Base-by-base conservation (phyloP, 1,140 invertebrate species). In the Plodia interpunctella region DNA sequence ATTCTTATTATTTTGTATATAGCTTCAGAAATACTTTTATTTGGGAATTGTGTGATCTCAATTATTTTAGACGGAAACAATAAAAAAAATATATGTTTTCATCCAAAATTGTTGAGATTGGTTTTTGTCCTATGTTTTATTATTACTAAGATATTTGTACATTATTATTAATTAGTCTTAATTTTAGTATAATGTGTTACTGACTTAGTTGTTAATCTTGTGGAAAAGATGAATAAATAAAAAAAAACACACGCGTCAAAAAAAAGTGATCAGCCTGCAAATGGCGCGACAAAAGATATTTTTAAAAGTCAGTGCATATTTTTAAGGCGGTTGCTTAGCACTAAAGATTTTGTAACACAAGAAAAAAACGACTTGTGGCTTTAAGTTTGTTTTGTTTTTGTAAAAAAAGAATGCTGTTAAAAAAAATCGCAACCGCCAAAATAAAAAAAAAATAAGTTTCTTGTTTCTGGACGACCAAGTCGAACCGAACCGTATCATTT, bases 351-450 rank as follows among this genome's bases (percentile, higher is more conserved):
- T 83, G 82, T 83, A 84, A 83, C 80, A 76, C 82, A 81, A 83
- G 82, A 85, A 85, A 85, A 85, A 73, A 85, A 51, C 59, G 56
- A 53, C 82, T 85, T 81, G 82, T 85, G 82, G 64, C 63, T 68
- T 57, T 55, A 10, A 64, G 68, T 72, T 72, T 74, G 68, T 25
- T 77, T 80, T 77, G 71, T 54, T 73, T 66, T 70, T 73, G 69
- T 75, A 72, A 78, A 78, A 80, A 83, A 78, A 66, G 72, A 63
- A 78, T 60, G 55, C 30, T 44, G 28, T 53, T 57, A 52, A 52
- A 50, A 63, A 60, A 67, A 78, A 75, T 62, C 64, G 76, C 72
- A 66, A 77, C 80, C 82, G 80, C 78, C 80, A 78, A 76, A 82
- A 80, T 76, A 79, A 77, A 78, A 72, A 63, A 68, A 66, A 70